Evolutionary conservation across 2,113 vertebrate genomes (phyloP), one percentile per base, ranked within the genome.

Genomic region (Scopus umbretta): DNA sequence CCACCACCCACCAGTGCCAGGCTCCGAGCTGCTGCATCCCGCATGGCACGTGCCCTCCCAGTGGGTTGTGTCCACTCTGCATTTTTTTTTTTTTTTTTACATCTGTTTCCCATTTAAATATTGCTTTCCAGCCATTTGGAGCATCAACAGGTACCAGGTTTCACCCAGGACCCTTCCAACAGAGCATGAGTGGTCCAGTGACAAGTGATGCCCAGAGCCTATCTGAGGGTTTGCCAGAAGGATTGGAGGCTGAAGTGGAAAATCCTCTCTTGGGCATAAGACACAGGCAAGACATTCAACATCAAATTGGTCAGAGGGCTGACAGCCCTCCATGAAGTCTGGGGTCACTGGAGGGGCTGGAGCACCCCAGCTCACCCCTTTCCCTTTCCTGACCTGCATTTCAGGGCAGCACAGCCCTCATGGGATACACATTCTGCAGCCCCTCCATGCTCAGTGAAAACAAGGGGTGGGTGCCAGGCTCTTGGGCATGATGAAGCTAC

Each of bases 181-280:
- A 36, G 29, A 29, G 18, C n/a, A 13, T 0, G 9, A 23, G 10
- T 0, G 8, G 55, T 56, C 55, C 62, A 2, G 0, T 0, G 6
- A 32, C 11, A 21, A 80, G 36, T 0, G 5, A 23, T 11, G 17
- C 36, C 27, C 2, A 0, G 18, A 86, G 59, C 61, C 20, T 62
- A 25, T 1, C 47, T 3, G 0, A 38, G 27, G 42, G 2, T n/a
- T 80, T 21, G 20, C 23, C 19, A 1, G 34, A 30, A 62, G 23
- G 19, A 11, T 6, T 1, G 30, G 45, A 61, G 47, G 30, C 25
- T 50, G 47, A 49, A 49, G 27, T 7, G 8, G 43, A 80, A 90
- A 87, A 66, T 36, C 32, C 1, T 0, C 0, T 9, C n/a, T 63
- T 25, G 40, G 63, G 29, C 5, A 6, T 2, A 18, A 74, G 7